These are phyloP conservation scores for Chelmon rostratus DNA, from an alignment of 2,797 vertebrate species.

Conservation along the genomic window DNA sequence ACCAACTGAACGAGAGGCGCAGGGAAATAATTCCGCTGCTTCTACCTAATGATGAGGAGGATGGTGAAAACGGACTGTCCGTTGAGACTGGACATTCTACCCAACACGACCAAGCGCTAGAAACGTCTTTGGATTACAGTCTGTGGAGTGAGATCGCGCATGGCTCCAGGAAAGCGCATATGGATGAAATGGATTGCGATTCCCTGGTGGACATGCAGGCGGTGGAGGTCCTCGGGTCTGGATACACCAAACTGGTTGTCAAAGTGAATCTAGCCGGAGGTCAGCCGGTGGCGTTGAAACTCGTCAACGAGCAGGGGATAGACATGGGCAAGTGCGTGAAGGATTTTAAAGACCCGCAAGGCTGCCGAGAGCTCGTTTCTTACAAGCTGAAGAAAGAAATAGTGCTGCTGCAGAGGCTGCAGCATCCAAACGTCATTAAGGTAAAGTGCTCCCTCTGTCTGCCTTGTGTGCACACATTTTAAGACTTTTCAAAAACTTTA, in stretches of 20 bases:
- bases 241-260: slow-evolving; percentile 91
- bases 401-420: slow-evolving; percentile 86
- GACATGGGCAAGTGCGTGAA: slow-evolving; percentile 90
- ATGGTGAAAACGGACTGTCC: neutral
- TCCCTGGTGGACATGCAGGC: slow-evolving; percentile 83
- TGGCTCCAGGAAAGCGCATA: slow-evolving; percentile 61
- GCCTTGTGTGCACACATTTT: neutral
- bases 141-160: slow-evolving; percentile 71
- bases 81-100: slow-evolving; percentile 17
- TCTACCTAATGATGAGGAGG: slow-evolving; percentile 26
- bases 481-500: no score
- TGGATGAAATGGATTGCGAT: slow-evolving; percentile 84
- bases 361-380: slow-evolving; percentile 89
- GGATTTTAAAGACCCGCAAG: slow-evolving; percentile 84
- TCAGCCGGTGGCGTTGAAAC: slow-evolving; percentile 87
- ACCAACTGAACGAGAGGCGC: slow-evolving; percentile 81
- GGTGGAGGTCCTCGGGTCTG: slow-evolving; percentile 87
- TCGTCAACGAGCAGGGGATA: slow-evolving; percentile 88
- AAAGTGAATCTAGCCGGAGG: slow-evolving; percentile 85
- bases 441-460: slow-evolving; percentile 70
- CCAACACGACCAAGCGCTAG: neutral
- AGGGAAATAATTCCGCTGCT: slow-evolving; percentile 83
- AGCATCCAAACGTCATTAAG: slow-evolving; percentile 91
- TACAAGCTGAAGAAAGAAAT: slow-evolving; percentile 93
- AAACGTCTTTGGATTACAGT: slow-evolving; percentile 53